Evolutionary conservation across 2,797 vertebrate genomes (phyloP).

Genomic region (Enteromius fasciolatus): DNA sequence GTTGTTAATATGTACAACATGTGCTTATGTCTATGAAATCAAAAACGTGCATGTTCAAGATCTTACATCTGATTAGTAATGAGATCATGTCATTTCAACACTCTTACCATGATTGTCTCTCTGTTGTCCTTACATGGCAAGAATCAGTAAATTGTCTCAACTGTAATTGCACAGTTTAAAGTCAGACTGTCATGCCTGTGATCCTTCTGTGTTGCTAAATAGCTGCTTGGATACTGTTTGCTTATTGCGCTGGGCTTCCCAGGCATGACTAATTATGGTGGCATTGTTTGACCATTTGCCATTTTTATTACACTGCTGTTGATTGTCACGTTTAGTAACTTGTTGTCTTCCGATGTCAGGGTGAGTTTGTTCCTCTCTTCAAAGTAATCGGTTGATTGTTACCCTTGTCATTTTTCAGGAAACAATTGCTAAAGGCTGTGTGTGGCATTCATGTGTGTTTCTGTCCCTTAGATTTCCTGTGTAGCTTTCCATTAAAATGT

Average conservation of each 20-base stretch:
- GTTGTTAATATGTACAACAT: background rate
- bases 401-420: background rate
- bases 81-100: background rate
- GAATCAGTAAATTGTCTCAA: background rate
- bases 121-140: background rate
- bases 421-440: background rate
- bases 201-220: background rate
- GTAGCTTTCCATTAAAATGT: background rate
- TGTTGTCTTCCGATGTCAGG: background rate
- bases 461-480: background rate
- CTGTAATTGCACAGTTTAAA: background rate
- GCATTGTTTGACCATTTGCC: slow-evolving; percentile 22
- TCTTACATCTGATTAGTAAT: background rate
- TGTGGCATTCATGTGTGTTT: background rate
- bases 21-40: background rate
- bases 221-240: background rate
- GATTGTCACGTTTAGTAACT: slow-evolving; percentile 14
- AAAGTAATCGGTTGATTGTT: background rate
- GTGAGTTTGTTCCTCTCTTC: slow-evolving; percentile 5
- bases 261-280: slow-evolving; percentile 8
- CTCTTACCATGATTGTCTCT: background rate
- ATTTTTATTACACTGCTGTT: slow-evolving; percentile 10
- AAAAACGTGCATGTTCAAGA: background rate
- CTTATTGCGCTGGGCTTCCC: background rate
- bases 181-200: background rate